Percentiles rank a stretch among this genome's conserved stretches.
Evolutionary conservation across 2,797 vertebrate species (phyloP).

Genomic region (Coreius guichenoti): DNA sequence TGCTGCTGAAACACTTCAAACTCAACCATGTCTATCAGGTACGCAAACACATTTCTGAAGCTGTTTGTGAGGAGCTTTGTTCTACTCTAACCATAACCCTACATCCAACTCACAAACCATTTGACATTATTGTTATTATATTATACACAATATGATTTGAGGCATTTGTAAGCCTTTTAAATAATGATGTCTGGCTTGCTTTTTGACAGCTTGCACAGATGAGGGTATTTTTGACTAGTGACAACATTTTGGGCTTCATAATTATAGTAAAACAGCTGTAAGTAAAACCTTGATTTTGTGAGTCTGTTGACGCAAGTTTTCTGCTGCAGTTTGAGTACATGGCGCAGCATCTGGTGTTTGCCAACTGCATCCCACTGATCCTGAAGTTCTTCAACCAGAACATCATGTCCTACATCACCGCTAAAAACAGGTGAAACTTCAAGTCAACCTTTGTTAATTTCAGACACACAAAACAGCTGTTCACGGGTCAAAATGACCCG

Average conservation of each 20-base stretch:
- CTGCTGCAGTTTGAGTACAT: constrained; percentile 94
- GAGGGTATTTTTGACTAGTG: not conserved
- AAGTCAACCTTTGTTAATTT: not conserved
- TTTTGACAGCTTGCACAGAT: not conserved
- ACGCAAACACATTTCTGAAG: not conserved
- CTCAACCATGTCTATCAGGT: constrained; percentile 99
- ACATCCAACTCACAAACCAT: not conserved
- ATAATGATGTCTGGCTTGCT: not conserved
- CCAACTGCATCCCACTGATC: constrained; percentile 98
- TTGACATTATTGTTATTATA: not conserved
- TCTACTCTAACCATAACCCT: not conserved
- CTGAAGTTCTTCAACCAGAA: constrained; percentile 99
- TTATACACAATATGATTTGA: not conserved
- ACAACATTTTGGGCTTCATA: not conserved
- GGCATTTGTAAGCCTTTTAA: not conserved
- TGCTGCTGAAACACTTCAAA: constrained; percentile 98
- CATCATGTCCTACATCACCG: constrained; percentile 99
- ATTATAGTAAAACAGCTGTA: not conserved
- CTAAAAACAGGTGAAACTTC: constrained; percentile 90
- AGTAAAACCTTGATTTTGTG: not conserved
- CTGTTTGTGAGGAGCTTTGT: not conserved
- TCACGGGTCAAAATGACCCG: not conserved
- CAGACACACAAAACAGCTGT: not conserved
- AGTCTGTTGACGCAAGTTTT: constrained; percentile 5
- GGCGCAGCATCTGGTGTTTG: constrained; percentile 98